These are phyloP conservation scores for Anguilla japonica DNA, from an alignment of 2,113 vertebrate species.

Conservation along the genomic window DNA sequence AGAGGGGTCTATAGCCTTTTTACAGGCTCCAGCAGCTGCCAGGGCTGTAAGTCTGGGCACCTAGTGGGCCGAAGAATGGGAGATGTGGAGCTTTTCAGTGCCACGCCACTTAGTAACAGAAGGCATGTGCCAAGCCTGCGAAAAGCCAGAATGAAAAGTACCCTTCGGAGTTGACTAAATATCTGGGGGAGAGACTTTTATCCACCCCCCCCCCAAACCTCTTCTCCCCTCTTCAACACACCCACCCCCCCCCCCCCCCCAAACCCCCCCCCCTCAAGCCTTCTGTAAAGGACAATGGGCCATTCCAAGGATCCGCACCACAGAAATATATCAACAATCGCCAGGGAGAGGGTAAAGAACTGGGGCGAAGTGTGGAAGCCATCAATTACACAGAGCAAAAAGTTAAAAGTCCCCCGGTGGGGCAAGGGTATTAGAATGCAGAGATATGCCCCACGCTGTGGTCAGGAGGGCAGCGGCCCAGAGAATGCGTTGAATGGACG, in stretches of 20 bases:
- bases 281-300: conserved; percentile 55
- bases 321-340: conserved; percentile 55
- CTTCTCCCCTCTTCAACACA: conserved; percentile 12
- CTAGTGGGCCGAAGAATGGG: conserved; percentile 76
- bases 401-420: conserved; percentile 58
- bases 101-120: conserved; percentile 83
- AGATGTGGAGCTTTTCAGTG: conserved; percentile 74
- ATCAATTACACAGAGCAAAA: conserved; percentile 63
- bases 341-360: conserved; percentile 52
- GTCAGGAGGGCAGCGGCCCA: conserved; percentile 31
- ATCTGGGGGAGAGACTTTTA: conserved; percentile 60
- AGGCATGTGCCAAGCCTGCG: conserved; percentile 83
- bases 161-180: conserved; percentile 69
- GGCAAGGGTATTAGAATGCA: conserved; percentile 54
- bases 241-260: not conserved
- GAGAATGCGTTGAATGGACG: conserved; percentile 23
- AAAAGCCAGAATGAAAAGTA: conserved; percentile 76
- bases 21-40: conserved; percentile 79
- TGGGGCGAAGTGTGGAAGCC: conserved; percentile 63
- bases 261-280: conserved; percentile 17
- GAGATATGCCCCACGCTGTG: conserved; percentile 49
- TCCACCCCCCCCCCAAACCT: conserved; percentile 28
- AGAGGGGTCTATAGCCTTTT: conserved; percentile 73
- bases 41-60: conserved; percentile 80
- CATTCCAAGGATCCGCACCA: conserved; percentile 45